phyloP scores from a whole-genome alignment of 23 tunicate genomes.

The Oikopleura dioica region DNA sequence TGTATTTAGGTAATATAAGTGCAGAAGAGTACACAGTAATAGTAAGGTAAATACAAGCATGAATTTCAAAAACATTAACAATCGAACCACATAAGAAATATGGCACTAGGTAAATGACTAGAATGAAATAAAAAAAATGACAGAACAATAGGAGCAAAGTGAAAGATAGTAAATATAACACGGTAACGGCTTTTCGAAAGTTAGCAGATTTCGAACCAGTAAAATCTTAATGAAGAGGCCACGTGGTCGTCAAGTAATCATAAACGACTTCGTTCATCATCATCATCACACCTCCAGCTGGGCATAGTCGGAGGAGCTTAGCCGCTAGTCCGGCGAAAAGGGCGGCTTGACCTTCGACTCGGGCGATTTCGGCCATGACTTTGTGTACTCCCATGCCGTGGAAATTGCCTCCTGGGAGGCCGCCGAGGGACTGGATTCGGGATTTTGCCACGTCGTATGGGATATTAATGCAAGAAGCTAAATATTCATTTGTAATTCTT shows the following conservation, averaged over 20 bases:
- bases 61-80: too few relatives aligned
- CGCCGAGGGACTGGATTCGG: slow-evolving; percentile 74
- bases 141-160: too few relatives aligned
- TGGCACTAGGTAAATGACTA: too few relatives aligned
- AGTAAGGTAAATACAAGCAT: too few relatives aligned
- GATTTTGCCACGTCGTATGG: slow-evolving; percentile 93
- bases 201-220: too few relatives aligned
- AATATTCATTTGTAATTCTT: neutral
- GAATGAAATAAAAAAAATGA: too few relatives aligned
- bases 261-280: slow-evolving; percentile 50
- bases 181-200: too few relatives aligned
- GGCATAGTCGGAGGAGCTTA: slow-evolving; percentile 67
- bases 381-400: slow-evolving; percentile 45
- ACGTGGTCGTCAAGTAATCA: slow-evolving; percentile 22
- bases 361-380: slow-evolving; percentile 32
- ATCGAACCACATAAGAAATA: too few relatives aligned
- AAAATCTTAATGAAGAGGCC: too few relatives aligned
- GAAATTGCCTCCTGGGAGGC: slow-evolving; percentile 37
- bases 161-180: too few relatives aligned
- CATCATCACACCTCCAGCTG: slow-evolving; percentile 99
- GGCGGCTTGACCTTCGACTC: slow-evolving; percentile 75
- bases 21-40: too few relatives aligned
- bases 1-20: too few relatives aligned
- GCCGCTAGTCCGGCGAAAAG: slow-evolving; percentile 72
- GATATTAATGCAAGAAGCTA: slow-evolving; percentile 67